Conservation (phyloP, 2,113 vertebrate genomes). For the Psittacara wagleri region DNA sequence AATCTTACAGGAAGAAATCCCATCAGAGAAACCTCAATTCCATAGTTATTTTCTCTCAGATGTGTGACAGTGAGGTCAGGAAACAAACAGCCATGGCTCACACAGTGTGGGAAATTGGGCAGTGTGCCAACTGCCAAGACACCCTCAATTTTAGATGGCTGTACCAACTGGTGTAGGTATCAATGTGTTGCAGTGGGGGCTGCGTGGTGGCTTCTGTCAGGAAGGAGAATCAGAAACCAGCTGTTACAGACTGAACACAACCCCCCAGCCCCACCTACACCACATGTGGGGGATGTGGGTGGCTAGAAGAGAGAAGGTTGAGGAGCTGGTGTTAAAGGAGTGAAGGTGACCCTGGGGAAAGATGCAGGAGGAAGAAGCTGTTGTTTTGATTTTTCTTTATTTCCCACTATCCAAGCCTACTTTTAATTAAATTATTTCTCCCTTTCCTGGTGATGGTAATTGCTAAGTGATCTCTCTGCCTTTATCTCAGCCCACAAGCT, state of each 20-base stretch:
- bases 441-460: background rate
- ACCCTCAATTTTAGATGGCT: background rate
- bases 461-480: background rate
- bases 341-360: background rate
- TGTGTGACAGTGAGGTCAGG: background rate
- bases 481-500: background rate
- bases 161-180: too few relatives aligned
- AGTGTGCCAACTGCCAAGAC: background rate
- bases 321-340: background rate
- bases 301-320: background rate
- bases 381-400: background rate
- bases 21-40: background rate
- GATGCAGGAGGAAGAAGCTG: background rate
- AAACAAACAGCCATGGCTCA: background rate
- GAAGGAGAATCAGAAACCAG: background rate
- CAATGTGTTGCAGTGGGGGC: background rate
- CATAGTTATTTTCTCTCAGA: background rate
- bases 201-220: fast-evolving
- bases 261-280: background rate
- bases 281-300: fast-evolving
- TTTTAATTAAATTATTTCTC: background rate
- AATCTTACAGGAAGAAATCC: background rate
- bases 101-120: background rate
- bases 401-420: background rate
- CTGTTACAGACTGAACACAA: background rate